Evolutionary conservation across 2,888 invertebrate genomes (phyloP), one percentile per base, ranked within the genome.

Genomic region (Allolobophora icterica): DNA sequence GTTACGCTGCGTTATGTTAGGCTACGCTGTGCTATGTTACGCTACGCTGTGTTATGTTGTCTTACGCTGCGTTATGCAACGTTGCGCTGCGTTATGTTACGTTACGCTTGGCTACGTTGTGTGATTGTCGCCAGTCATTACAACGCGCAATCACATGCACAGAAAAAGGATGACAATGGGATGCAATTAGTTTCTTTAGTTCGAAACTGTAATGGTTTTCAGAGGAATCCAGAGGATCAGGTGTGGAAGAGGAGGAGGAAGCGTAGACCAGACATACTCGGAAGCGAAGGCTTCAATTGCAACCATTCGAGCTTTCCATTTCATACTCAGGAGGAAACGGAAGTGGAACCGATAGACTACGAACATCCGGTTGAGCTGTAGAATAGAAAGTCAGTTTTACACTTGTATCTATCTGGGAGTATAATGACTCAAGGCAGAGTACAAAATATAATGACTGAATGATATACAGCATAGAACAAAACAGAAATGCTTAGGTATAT

Each of bases 391-490:
- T 71, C 30, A 30, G 5, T n/a, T 71, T 71, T 13, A 71, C 71
- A 4, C 42, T 52, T 52, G 1, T 21, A 24, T 52, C 24, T 24
- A 52, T 21, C 52, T 21, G 4, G 21, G 52, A 52, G 17, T 6
- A 21, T 52, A 71, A n/a, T 71, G n/a, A 71, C 71, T 71, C 71
- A 71, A n/a, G n/a, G 71, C n/a, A 71, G 71, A 71, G n/a, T 58
- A 71, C 30, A 71, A 8, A 71, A 13, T 42, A 6, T 15, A 52
- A 52, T 19, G 52, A 21, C 19, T 21, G 71, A 1, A 2, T 30
- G 30, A n/a, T 8, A n/a, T n/a, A 30, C 30, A n/a, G 71, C 6
- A 24, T 24, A n/a, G 71, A 71, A n/a, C n/a, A 71, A 6, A 71
- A n/a, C 8, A n/a, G n/a, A 71, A 71, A 71, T 71, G n/a, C 17